Percentiles rank a stretch among this genome's conserved stretches.
These are phyloP conservation scores for Rhineura floridana DNA, from an alignment of 2,113 vertebrate species.

Conservation along the genomic window DNA sequence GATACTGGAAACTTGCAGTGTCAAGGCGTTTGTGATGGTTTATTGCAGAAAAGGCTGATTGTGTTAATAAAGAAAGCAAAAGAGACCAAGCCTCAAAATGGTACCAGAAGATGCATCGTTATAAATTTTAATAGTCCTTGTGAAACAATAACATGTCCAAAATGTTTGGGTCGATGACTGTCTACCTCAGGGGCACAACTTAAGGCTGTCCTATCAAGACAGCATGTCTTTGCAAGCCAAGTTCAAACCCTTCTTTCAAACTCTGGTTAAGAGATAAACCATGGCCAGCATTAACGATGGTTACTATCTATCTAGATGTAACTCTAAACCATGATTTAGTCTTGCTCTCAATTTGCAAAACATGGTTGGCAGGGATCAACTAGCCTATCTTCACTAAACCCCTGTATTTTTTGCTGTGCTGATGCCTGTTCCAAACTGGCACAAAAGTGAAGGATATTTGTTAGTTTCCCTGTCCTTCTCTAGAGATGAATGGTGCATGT, in stretches of 20 bases:
- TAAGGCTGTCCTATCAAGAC: background rate
- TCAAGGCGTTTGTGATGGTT: background rate
- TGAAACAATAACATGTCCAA: background rate
- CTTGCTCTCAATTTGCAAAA: background rate
- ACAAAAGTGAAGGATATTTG: background rate
- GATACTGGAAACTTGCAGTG: background rate
- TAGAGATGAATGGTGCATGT: background rate
- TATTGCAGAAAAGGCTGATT: too few species aligned
- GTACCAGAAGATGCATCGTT: background rate
- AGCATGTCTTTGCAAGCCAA: background rate
- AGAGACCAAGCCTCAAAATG: background rate
- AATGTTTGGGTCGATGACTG: background rate
- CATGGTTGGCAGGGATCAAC: background rate
- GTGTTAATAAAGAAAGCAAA: background rate
- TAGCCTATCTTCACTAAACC: background rate
- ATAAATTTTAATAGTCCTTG: background rate
- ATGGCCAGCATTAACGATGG: background rate
- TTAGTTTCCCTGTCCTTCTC: background rate
- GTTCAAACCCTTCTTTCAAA: background rate
- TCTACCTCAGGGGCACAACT: background rate
- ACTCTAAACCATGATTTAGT: background rate
- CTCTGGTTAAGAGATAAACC: background rate
- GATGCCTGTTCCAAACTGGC: background rate
- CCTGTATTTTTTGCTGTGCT: background rate
- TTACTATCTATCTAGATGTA: background rate